Evolutionary conservation across 2,113 vertebrate species (phyloP).

Genomic region (Tenrec ecaudatus): DNA sequence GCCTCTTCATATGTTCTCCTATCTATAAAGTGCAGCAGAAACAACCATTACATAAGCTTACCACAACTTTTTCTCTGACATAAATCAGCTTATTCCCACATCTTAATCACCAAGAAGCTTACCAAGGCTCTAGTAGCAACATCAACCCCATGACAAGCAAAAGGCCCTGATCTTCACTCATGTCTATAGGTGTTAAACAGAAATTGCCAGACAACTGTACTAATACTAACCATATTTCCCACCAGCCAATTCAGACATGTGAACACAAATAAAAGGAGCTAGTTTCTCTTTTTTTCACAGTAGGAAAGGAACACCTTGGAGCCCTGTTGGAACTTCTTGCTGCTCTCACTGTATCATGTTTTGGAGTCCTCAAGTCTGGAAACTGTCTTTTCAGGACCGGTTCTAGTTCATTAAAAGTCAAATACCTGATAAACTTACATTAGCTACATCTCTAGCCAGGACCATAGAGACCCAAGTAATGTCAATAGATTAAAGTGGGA

Average conservation of each 20-base stretch:
- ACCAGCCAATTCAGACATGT: constrained; percentile 28
- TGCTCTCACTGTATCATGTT: constrained; percentile 13
- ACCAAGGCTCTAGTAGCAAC: constrained; percentile 22
- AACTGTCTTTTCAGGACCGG: constrained; percentile 42
- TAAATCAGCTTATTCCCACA: constrained; percentile 41
- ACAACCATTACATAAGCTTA: constrained; percentile 41
- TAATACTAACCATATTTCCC: no score
- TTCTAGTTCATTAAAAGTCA: constrained; percentile 49
- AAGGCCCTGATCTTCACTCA: constrained; percentile 38
- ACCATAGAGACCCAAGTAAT: constrained; percentile 41
- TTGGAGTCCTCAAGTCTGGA: constrained; percentile 43
- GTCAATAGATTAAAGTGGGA: background rate
- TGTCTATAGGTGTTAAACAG: no score
- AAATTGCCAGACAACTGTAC: no score
- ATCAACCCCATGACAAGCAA: constrained; percentile 9
- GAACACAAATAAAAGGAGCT: constrained; percentile 40
- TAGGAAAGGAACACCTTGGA: constrained; percentile 32
- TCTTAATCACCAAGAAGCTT: constrained; percentile 54
- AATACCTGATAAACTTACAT: constrained; percentile 41
- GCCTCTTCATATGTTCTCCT: background rate
- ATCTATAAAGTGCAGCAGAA: constrained; percentile 45
- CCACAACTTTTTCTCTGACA: background rate
- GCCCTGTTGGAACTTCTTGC: constrained; percentile 20
- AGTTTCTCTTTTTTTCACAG: constrained; percentile 38
- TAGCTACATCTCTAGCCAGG: constrained; percentile 11